Base-by-base conservation (phyloP, 2,797 vertebrate genomes). In the Myoxocephalus aenaeus region DNA sequence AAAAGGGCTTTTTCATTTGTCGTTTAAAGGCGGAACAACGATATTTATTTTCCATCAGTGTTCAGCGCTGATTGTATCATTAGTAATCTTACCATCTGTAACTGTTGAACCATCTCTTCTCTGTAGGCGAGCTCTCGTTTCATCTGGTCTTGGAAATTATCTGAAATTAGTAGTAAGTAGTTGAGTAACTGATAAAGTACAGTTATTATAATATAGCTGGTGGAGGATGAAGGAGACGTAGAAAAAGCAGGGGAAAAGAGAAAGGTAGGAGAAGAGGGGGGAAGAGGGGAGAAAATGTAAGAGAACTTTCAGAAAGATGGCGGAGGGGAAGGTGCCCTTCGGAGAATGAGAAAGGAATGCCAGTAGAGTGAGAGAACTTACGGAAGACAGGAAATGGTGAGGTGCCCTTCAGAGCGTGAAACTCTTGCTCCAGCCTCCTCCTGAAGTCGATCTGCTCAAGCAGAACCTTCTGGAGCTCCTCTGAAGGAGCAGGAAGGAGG, bases 61-160 rank as follows among this genome's bases (percentile, higher is more conserved):
- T 82, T 86, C 38, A 75, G 65, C 68, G 77, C 72, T 82, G 53
- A 86, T 70, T 77, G 66, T 74, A 7, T 73, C 59, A 87, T 90
- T 81, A 81, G 73, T 38, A 70, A 59, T 73, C 96, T 97, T 92
- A 99, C 98, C 80, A 99, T 99, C 93, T 98, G 98, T 93, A 99
- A 92, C 90, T 99, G 98, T 80, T 99, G 98, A 27, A 99, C 98
- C 97, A 99, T 99, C 92, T 99, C 98, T 92, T 99, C 98, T 93
- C 97, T 95, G 93, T 99, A 99, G 12, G 98, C 97, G 82, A 99
- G 94, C 74, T 99, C 98, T 88, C 97, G 93, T 93, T 99, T 99
- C 98, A 99, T 99, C 86, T 99, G 98, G 91, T 99, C 98, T 90
- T 99, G 98, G 85, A 99, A 99, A 94, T 98, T 98, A 93, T 98